Conservation (phyloP, 2,888 invertebrate genomes). For the Diabrotica balteata region DNA sequence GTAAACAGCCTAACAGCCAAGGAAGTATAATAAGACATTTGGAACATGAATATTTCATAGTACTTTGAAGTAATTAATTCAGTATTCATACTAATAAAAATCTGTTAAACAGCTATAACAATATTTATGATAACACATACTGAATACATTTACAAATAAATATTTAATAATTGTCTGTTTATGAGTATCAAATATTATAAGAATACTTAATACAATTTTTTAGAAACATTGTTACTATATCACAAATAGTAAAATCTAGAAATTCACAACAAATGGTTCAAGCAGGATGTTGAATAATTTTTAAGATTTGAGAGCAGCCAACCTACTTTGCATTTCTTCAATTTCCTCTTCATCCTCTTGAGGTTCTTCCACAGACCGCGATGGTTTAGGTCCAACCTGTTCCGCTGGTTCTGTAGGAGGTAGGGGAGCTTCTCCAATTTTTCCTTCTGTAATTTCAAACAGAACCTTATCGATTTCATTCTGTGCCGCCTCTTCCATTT, state of each 20-base stretch:
- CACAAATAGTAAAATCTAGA: conserved; percentile 8
- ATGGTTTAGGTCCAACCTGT: conserved; percentile 66
- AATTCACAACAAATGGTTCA: background rate
- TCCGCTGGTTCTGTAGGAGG: conserved; percentile 64
- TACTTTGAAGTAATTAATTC: too few species aligned
- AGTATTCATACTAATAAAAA: too few species aligned
- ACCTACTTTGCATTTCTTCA: conserved; percentile 83
- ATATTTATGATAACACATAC: too few species aligned
- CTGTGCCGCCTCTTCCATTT: conserved; percentile 95
- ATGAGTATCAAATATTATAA: too few species aligned
- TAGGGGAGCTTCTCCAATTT: conserved; percentile 90
- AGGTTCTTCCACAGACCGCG: conserved; percentile 62
- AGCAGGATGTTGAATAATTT: background rate
- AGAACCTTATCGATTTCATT: conserved; percentile 74
- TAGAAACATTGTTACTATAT: background rate
- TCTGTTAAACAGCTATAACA: too few species aligned
- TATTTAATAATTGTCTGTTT: too few species aligned
- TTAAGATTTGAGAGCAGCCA: conserved; percentile 89
- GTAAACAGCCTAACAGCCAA: too few species aligned
- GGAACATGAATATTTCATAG: too few species aligned
- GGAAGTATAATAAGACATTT: too few species aligned
- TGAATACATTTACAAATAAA: too few species aligned
- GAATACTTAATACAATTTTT: too few species aligned
- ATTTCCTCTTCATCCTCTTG: conserved; percentile 77
- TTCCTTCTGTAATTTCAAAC: conserved; percentile 91